Base-by-base conservation (phyloP, 37 sponge, comb jelly and placozoan species). In the Amphimedon queenslandica region DNA sequence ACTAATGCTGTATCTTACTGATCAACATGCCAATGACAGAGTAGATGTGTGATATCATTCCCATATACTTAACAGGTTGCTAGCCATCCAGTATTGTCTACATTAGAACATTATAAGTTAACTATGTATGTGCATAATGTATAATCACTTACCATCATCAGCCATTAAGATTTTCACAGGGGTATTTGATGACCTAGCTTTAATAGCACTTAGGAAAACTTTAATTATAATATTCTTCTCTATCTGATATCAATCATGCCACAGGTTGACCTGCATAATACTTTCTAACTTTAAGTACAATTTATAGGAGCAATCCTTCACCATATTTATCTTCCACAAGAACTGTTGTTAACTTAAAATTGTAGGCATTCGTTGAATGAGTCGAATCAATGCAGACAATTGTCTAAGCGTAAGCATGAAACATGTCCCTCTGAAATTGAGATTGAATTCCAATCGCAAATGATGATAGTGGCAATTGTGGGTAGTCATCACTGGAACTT, bases 141-240 rank as follows among this genome's bases (percentile, higher is more conserved):
- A n/a, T n/a, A n/a, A n/a, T n/a, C n/a, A n/a, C n/a, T n/a, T 77
- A 77, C 78, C 78, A 77, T 77, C 78, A 77, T 77, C 78, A 32
- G 78, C 67, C 78, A 77, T 77, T 2, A 77, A 13, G 1, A 68
- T 40, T 2, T 27, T 29, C 20, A 77, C 69, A 25, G n/a, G 21
- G 23, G 61, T 55, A 3, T 29, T 4, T 16, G 78, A 69, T 18
- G 69, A 67, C 37, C 70, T 67, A 27, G 3, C 70, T 60, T 77
- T 33, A 37, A 67, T 21, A 13, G 38, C 1, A 20, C 40, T 30
- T 29, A 77, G 61, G 57, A 77, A 68, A 25, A 35, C 27, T 34
- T 30, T 10, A 31, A 69, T 27, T 3, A 69, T 60, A 20, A 21
- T 34, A 2, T 24, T 55, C 1, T 65, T n/a, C 37, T 67, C 70